phyloP scores from a whole-genome alignment of 2,113 vertebrate species.

The Cyphomyrus plagiostoma region DNA sequence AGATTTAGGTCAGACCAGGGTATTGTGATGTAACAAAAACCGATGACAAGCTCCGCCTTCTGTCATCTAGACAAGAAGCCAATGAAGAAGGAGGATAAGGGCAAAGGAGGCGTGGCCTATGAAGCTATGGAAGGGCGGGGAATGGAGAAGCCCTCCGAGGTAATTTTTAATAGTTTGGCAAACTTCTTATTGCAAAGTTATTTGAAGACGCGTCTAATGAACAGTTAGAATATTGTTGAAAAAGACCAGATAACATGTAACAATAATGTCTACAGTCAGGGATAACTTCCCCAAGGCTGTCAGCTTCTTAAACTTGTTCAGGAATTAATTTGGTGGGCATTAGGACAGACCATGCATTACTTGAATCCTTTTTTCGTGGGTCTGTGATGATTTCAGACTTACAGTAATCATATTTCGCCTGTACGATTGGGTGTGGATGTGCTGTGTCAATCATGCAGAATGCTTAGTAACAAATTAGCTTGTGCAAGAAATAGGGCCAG shows the following conservation, averaged over 20 bases:
- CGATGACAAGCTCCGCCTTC: background rate
- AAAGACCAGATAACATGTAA: background rate
- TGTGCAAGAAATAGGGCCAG: background rate
- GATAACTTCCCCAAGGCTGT: background rate
- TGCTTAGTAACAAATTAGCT: background rate
- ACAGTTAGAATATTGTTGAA: background rate
- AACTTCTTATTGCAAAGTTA: background rate
- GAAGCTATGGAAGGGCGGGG: constrained; percentile 27
- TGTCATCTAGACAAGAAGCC: constrained; percentile 24
- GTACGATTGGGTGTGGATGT: background rate
- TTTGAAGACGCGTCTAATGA: background rate
- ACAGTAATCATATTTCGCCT: background rate
- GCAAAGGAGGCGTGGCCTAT: constrained; percentile 24
- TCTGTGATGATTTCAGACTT: background rate
- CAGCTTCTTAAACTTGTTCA: background rate
- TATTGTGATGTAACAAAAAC: background rate
- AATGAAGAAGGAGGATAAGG: constrained; percentile 25
- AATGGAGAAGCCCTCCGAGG: constrained; percentile 25
- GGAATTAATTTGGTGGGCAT: background rate
- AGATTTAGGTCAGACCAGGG: background rate
- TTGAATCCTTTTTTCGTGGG: background rate
- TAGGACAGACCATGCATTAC: background rate
- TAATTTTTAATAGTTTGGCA: background rate
- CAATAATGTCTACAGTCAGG: background rate
- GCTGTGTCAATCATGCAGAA: background rate